Conservation (phyloP, 2,113 vertebrate species). For the Emydura subglobosa region DNA sequence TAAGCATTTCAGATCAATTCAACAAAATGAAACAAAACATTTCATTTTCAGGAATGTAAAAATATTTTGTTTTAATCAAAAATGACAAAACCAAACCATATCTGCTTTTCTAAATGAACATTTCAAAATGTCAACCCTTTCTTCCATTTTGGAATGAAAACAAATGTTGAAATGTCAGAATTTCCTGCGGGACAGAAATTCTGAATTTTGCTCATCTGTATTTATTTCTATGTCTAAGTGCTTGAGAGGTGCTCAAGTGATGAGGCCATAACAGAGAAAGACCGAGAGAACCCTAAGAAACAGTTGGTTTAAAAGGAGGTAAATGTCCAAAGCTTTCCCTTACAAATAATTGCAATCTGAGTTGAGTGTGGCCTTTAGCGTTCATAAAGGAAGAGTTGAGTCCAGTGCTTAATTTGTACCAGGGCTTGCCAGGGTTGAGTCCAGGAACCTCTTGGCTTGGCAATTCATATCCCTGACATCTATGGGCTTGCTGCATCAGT, state of each 20-base stretch:
- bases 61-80: background rate
- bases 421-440: too few species aligned
- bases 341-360: background rate
- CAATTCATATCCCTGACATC: too few species aligned
- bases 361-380: background rate
- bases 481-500: too few species aligned
- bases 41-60: background rate
- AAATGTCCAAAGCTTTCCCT: background rate
- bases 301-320: background rate
- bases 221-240: background rate
- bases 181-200: rapidly evolving
- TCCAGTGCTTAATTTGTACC: background rate
- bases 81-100: background rate
- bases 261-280: rapidly evolving
- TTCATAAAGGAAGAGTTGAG: background rate
- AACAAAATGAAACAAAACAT: background rate
- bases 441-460: too few species aligned
- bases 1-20: background rate
- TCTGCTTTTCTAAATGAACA: background rate
- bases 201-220: background rate
- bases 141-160: conserved; percentile 4
- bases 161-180: background rate
- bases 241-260: background rate
- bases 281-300: background rate
- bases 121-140: background rate